Conservation (phyloP, 2,888 invertebrate genomes). For the Hemaris fuciformis region DNA sequence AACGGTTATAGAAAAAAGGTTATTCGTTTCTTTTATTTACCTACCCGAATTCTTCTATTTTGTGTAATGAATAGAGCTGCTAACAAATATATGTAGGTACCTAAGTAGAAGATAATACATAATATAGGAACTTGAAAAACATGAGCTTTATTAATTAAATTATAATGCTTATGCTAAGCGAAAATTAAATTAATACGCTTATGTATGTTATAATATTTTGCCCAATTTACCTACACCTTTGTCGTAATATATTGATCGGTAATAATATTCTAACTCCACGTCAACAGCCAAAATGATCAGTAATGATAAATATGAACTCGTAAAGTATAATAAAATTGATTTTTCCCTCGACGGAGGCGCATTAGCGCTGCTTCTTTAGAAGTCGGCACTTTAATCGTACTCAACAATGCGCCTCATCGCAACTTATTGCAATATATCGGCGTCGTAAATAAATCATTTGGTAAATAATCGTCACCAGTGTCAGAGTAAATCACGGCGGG, state of each 20-base stretch:
- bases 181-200: too few species aligned
- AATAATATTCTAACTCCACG: background rate
- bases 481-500: constrained; percentile 67
- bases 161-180: too few species aligned
- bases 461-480: constrained; percentile 57
- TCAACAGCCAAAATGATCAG: constrained; percentile 14
- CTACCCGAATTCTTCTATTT: too few species aligned
- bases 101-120: too few species aligned
- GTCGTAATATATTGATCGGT: background rate
- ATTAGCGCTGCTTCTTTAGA: constrained; percentile 10
- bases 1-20: too few species aligned
- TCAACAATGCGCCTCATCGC: constrained; percentile 3
- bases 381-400: background rate
- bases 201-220: too few species aligned
- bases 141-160: too few species aligned
- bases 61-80: too few species aligned
- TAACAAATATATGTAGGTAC: too few species aligned
- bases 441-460: constrained; percentile 53
- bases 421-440: constrained; percentile 7
- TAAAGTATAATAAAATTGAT: constrained; percentile 14
- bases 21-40: too few species aligned
- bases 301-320: constrained; percentile 19
- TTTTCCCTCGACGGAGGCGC: background rate
- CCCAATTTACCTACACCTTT: background rate
- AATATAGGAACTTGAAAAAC: too few species aligned